Evolutionary conservation across 2,888 invertebrate genomes (phyloP).

Genomic region (Polydrusus pterygomalis): DNA sequence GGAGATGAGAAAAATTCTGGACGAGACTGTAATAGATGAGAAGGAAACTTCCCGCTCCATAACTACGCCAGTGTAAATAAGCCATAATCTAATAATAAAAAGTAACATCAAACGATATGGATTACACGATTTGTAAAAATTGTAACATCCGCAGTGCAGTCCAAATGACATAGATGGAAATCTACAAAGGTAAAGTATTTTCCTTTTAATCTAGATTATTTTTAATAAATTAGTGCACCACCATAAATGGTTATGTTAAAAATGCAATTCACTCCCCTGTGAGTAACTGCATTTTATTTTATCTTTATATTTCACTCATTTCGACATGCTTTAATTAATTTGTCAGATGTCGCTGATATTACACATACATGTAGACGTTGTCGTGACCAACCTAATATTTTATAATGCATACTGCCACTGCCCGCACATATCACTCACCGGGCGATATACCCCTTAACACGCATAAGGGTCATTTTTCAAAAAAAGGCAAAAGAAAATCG

Average conservation of each 20-base stretch:
- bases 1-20: too few relatives aligned
- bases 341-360: slow-evolving; percentile 13
- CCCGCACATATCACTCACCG: slow-evolving; percentile 25
- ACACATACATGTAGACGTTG: background rate
- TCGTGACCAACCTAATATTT: slow-evolving; percentile 18
- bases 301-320: slow-evolving; percentile 10
- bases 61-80: too few relatives aligned
- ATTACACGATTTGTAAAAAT: too few relatives aligned
- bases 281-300: slow-evolving; percentile 1
- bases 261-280: background rate
- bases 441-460: slow-evolving; percentile 36
- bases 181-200: background rate
- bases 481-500: too few relatives aligned
- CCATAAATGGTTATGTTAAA: background rate
- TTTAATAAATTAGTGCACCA: background rate
- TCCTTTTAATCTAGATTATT: too few relatives aligned
- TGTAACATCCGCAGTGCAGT: too few relatives aligned
- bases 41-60: too few relatives aligned
- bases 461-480: slow-evolving; percentile 16
- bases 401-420: slow-evolving; percentile 14
- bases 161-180: background rate
- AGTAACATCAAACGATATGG: too few relatives aligned
- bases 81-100: too few relatives aligned
- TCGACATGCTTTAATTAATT: slow-evolving; percentile 9
- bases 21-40: too few relatives aligned